These are phyloP conservation scores for Pristionchus exspectatus DNA, from an alignment of 2,888 invertebrate genomes.

Conservation along the genomic window DNA sequence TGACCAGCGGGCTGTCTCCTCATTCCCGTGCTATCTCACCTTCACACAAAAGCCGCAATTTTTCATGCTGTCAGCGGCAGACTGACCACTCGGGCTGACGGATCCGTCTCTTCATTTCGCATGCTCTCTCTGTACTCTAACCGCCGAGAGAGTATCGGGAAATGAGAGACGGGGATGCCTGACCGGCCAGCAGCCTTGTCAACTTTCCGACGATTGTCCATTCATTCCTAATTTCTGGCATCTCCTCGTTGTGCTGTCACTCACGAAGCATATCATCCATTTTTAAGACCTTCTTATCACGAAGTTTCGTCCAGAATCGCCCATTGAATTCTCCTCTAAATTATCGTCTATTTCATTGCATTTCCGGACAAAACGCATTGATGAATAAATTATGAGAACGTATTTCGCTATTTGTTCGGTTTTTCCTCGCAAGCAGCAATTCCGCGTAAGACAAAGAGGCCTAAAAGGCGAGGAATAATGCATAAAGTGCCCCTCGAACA, in stretches of 20 bases:
- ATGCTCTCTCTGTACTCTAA: neutral
- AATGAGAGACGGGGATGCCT: neutral
- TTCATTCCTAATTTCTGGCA: conserved; percentile 42
- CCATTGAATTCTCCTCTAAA: too few relatives aligned
- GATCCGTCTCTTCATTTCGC: neutral
- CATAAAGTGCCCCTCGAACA: conserved; percentile 30
- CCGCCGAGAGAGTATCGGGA: neutral
- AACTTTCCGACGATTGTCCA: conserved; percentile 9
- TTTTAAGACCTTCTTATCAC: neutral
- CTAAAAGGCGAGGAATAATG: conserved; percentile 23
- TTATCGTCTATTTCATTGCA: too few relatives aligned
- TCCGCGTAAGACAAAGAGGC: neutral
- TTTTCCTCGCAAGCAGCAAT: neutral
- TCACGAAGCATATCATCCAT: neutral
- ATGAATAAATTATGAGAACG: neutral
- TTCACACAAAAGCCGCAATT: neutral
- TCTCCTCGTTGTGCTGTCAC: neutral
- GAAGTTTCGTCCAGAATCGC: neutral
- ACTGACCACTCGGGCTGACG: neutral
- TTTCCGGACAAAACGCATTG: neutral
- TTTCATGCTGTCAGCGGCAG: neutral
- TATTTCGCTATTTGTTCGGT: neutral
- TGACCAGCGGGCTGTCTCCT: neutral
- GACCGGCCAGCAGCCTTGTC: neutral
- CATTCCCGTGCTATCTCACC: neutral